Evolutionary conservation across 2,888 invertebrate genomes (phyloP).

Genomic region (Piscicola geometra): DNA sequence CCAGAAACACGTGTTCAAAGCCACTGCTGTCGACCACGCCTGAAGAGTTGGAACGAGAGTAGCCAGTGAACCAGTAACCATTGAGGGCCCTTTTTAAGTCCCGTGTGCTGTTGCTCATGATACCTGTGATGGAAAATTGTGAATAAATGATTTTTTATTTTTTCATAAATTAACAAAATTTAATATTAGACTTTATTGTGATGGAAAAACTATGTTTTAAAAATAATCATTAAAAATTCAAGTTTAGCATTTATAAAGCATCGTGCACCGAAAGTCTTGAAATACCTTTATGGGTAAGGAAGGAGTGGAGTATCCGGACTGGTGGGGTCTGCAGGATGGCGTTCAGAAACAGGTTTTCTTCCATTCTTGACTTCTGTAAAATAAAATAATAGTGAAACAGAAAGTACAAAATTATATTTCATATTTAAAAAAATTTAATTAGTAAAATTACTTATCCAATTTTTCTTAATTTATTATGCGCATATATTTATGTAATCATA

Average conservation of each 20-base stretch:
- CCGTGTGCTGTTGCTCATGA: neutral
- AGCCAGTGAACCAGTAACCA: slow-evolving; percentile 65
- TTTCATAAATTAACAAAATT: too few relatives aligned
- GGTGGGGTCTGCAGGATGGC: slow-evolving; percentile 71
- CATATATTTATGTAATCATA: neutral
- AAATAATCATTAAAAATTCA: too few relatives aligned
- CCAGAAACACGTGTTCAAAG: slow-evolving; percentile 86
- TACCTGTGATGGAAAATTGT: neutral
- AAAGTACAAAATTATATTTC: too few relatives aligned
- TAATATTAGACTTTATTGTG: too few relatives aligned
- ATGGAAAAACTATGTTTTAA: too few relatives aligned
- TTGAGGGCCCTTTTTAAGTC: neutral
- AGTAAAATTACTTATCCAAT: too few relatives aligned
- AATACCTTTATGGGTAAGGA: slow-evolving; percentile 64
- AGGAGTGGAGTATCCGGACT: slow-evolving; percentile 69
- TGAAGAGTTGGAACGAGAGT: slow-evolving; percentile 60
- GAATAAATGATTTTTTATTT: too few relatives aligned
- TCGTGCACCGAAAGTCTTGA: too few relatives aligned
- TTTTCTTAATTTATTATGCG: too few relatives aligned
- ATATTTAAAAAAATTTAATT: too few relatives aligned
- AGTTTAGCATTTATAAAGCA: too few relatives aligned
- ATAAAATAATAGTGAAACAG: too few relatives aligned
- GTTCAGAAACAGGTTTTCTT: slow-evolving; percentile 75
- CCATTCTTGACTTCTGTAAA: slow-evolving; percentile 62
- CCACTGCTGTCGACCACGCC: slow-evolving; percentile 75